Base-by-base conservation (phyloP, 2,797 vertebrate genomes). In the Coreius guichenoti region DNA sequence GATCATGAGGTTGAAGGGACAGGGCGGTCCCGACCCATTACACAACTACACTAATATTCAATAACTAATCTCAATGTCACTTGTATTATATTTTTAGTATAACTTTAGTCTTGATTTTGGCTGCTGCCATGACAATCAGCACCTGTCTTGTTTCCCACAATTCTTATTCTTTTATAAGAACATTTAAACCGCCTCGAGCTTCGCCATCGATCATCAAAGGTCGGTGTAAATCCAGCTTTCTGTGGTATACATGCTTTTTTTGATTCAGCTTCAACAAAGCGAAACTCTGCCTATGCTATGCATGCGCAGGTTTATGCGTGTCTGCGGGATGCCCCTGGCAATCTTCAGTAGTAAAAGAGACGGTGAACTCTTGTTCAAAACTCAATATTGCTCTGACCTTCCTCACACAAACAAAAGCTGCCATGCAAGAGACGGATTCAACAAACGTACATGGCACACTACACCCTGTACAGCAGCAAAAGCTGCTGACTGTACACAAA, bases 351-450 rank as follows among this genome's bases (percentile, higher is more conserved):
- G 69, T 49, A 63, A 26, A 68, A 78, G 54, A 47, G 39, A 73
- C 2, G 1, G 39, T 80, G 56, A 85, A 72, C 54, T 23, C 68
- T 39, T 65, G 31, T 73, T 79, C 8, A 33, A 39, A 85, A 80
- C 67, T 80, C 67, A 85, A 73, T 85, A 73, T 73, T 51, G 23
- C 54, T 63, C 68, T 85, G 68, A 85, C 76, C 83, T 80, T 85
- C 83, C 43, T 16, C 43, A 13, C 67, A 73, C 76, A 80, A 65
- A 80, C 68, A 72, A 73, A 85, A 63, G 29, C 76, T 72, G 83
- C 14, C 65, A 87, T 7, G 29, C 58, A 77, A 65, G 45, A 84
- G 86, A 79, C 75, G 54, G 75, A 54, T 54, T 49, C 17, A 75
- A 84, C 86, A 74, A 58, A 56, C 29, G 17, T 23, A 19, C 63